Conservation (phyloP, 1,140 invertebrate genomes). For the Varroa destructor region DNA sequence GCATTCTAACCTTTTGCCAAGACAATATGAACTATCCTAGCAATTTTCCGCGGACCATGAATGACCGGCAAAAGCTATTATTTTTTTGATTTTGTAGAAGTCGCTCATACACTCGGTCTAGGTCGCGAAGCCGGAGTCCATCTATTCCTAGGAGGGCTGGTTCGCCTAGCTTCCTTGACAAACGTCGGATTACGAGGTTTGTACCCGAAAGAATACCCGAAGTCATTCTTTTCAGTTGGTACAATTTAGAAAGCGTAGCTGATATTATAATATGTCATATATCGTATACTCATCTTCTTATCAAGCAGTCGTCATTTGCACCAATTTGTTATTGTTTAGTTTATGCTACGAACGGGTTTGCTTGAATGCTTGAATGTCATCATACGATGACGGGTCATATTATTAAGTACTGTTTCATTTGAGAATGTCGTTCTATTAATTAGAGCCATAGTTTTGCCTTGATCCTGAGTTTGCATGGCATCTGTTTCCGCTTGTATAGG, state of each 20-base stretch:
- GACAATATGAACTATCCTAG: too few relatives aligned
- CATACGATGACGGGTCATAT: background rate
- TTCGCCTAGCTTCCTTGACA: constrained; percentile 75
- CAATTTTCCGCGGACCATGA: too few relatives aligned
- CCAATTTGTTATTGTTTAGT: background rate
- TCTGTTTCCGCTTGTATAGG: background rate
- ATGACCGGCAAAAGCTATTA: too few relatives aligned
- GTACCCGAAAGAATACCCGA: too few relatives aligned
- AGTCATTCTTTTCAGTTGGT: background rate
- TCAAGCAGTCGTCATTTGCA: background rate
- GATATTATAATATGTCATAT: too few relatives aligned
- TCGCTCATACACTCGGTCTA: constrained; percentile 51
- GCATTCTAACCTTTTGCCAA: too few relatives aligned
- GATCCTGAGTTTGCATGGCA: too few relatives aligned
- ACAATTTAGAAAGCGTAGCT: background rate
- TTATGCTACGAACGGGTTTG: background rate
- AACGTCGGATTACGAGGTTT: constrained; percentile 77
- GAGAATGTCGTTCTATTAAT: constrained; percentile 2
- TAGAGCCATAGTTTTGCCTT: too few relatives aligned
- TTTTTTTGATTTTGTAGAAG: constrained; percentile 42
- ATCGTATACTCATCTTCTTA: background rate
- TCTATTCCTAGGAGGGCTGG: constrained; percentile 73
- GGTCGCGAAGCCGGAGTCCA: constrained; percentile 39
- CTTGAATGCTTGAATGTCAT: background rate
- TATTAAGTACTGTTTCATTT: constrained; percentile 7